Evolutionary conservation across 2,797 vertebrate genomes (phyloP), one percentile per base, ranked within the genome.

Genomic region (Neosilurus hyrtlii): DNA sequence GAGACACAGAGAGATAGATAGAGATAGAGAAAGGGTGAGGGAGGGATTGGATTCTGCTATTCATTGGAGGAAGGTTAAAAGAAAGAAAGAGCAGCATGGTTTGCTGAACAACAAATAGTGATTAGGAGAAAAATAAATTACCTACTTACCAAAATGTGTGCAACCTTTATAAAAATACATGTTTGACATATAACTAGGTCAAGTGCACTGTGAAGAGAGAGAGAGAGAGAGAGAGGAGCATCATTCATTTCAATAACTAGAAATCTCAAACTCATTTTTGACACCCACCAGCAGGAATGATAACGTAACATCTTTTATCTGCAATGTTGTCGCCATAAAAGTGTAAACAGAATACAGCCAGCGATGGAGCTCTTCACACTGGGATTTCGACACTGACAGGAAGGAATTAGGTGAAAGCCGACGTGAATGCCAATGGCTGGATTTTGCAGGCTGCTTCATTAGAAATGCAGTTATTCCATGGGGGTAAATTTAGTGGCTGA

Each of bases 401-500:
- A 77, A 59, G 65, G 37, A 61, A 37, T 43, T 37, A 1, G 24
- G 67, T 22, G n/a, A 70, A 75, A 43, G 62, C 65, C 12, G 63
- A 70, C 56, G 43, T 74, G 80, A 75, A 71, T 37, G 35, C 20
- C 62, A 68, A 66, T 77, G 35, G 65, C 26, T 71, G 57, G 71
- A 14, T 51, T 68, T 66, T 63, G 83, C 78, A 82, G 63, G 26
- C 76, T 72, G 59, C 77, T 84, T 87, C 66, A 88, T 89, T 88
- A 89, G 75, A 84, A 81, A 85, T 83, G 81, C 85, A 84, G 82
- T 88, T 87, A 87, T 88, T 87, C 83, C 68, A 63, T 26, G 15
- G 79, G 76, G 80, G 76, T 82, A 81, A 84, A 83, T 80, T 73
- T 18, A 73, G 66, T 83, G 52, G 82, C 68, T 85, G 83, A 86